phyloP scores from a whole-genome alignment of 2,888 invertebrate species.

The Ypsolopha scabrella region DNA sequence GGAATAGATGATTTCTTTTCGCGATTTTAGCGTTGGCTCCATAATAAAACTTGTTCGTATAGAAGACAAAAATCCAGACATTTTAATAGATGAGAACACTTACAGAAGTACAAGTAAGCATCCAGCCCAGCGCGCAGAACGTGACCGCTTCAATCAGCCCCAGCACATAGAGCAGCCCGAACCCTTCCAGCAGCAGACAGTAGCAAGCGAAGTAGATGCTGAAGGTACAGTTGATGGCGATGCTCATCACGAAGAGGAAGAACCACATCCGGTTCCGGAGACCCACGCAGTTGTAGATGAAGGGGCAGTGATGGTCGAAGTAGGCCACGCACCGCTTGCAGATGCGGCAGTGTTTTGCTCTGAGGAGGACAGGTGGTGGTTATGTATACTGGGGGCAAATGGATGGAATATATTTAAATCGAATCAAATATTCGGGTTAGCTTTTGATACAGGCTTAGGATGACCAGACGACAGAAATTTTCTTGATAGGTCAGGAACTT shows the following conservation, averaged over 20 bases:
- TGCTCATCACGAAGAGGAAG: constrained; percentile 88
- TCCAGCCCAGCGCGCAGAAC: constrained; percentile 89
- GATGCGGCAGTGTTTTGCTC: constrained; percentile 91
- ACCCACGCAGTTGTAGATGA: constrained; percentile 95
- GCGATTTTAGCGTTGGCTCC: too few relatives aligned
- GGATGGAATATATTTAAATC: too few relatives aligned
- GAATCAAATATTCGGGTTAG: too few relatives aligned
- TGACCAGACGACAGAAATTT: too few relatives aligned
- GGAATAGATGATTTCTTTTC: too few relatives aligned
- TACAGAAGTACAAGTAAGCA: constrained; percentile 89
- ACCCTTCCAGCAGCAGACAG: constrained; percentile 86
- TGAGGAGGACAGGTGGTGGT: constrained; percentile 15
- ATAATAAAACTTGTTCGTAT: too few relatives aligned
- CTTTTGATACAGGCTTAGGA: too few relatives aligned
- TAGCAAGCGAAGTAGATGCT: constrained; percentile 91
- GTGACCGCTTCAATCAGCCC: constrained; percentile 86
- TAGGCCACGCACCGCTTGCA: constrained; percentile 91
- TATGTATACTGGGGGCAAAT: too few relatives aligned
- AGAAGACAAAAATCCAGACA: too few relatives aligned
- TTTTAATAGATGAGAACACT: constrained; percentile 36
- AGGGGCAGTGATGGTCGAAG: constrained; percentile 96
- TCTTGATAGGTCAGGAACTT: too few relatives aligned
- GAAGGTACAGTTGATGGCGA: constrained; percentile 88
- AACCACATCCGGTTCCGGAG: constrained; percentile 94
- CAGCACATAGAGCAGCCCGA: constrained; percentile 86